Evolutionary conservation across 30 jellyfish, hydroid and myxozoan species (phyloP), one percentile per base, ranked within the genome.

Genomic region (Euphysa ruthae): DNA sequence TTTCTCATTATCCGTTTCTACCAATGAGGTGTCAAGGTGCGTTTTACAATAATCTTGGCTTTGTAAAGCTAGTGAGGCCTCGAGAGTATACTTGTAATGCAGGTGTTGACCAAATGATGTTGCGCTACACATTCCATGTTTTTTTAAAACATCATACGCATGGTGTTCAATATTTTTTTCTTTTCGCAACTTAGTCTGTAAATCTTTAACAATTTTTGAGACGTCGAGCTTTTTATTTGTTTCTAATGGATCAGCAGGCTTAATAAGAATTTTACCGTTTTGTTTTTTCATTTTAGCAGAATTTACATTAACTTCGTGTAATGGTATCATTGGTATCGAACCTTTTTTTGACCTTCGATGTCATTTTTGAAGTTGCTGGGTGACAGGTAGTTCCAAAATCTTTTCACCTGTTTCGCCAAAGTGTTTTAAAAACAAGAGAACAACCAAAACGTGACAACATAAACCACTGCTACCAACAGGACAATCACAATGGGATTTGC

Each of bases 291-390:
- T 8, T 61, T 6, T 4, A 14, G 70, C 69, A 4, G 74, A 61
- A 12, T 61, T 61, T 61, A 61, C 14, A 28, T 61, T 61, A 32
- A 61, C 34, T 4, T 61, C 60, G 1, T 28, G 10, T 22, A 61
- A 27, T 4, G 74, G 74, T 19, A 61, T 32, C 74, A 61, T 61
- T 20, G 74, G 74, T 3, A 61, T 61, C 15, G 74, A 61, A 18
- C 74, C 69, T 1, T 61, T 61, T 4, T 22, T 32, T 26, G 74
- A 15, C 27, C 74, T 61, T 27, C 69, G 10, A 32, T 61, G 74
- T 61, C 74, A 61, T 1, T 61, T 61, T n/a, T n/a, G n/a, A n/a
- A n/a, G n/a, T 32, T 61, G 74, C 69, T 61, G 22, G 34, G 74
- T 61, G 31, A 58, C 31, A 4, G 74, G 31, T 25, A 61, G 34